Base-by-base conservation (phyloP, 2,888 invertebrate genomes). In the Epiblema foenella region DNA sequence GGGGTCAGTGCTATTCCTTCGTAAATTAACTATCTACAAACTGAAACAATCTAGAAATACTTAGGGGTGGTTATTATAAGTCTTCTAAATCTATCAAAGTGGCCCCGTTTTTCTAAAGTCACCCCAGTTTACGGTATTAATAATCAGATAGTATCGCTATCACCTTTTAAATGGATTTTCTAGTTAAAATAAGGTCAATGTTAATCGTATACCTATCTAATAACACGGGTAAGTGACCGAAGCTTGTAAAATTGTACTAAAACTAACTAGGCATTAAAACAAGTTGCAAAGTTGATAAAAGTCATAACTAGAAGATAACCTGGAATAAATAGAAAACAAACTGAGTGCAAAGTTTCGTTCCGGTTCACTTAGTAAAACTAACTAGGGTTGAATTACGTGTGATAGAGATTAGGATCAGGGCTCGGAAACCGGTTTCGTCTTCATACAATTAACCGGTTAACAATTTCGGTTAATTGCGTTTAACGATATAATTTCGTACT, bases 301-400 rank as follows among this genome's bases (percentile, higher is more conserved):
- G 77, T 78, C 80, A 83, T 83, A 82, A 83, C 76, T 77, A 76
- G 77, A 76, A 77, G 77, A 77, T 70, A 74, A 79, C 77, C 76
- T 75, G 73, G 76, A 76, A 80, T 79, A 79, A 81, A 84, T 81
- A 77, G 78, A 81, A 81, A 83, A 85, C 80, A 83, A 81, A 81
- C 76, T 78, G 81, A 81, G 85, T 83, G 85, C 81, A 80, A 85
- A 69, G 62, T 73, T 74, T 67, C 68, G 70, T 74, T 72, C 49
- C 42, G 68, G 73, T 75, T 71, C 81, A 81, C 83, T 84, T 81
- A 81, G 79, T 77, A 74, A 79, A 83, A 83, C 82, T 82, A 83
- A 83, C 81, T 79, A 5, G 54, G 66, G 11, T 76, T 39, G 60
- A 76, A 83, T 83, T 85, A 83, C 79, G 77, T 83, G 72, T 76